Conservation (phyloP, 2,113 vertebrate genomes). For the Alosa alosa region DNA sequence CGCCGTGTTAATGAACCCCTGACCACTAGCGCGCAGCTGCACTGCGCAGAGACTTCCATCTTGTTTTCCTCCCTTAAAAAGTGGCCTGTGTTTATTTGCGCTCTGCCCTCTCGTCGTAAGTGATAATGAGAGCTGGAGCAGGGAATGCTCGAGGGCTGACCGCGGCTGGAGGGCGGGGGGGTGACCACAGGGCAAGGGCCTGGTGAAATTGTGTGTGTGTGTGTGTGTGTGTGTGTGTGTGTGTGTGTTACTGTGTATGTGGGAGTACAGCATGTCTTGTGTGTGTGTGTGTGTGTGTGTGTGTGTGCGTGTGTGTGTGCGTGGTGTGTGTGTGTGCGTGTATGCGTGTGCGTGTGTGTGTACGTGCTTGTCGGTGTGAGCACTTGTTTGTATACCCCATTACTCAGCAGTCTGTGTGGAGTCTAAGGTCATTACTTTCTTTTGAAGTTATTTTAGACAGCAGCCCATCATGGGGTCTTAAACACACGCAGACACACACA, state of each 20-base stretch:
- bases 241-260: background rate
- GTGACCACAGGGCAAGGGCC: conserved; percentile 1
- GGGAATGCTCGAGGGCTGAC: conserved; percentile 20
- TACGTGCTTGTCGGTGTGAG: background rate
- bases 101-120: conserved; percentile 19
- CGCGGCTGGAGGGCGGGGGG: background rate
- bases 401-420: conserved; percentile 7
- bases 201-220: conserved; percentile 14
- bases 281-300: background rate
- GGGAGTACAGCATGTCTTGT: background rate
- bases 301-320: background rate
- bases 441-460: conserved; percentile 14
- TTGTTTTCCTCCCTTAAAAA: conserved; percentile 22
- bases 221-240: background rate
- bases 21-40: background rate
- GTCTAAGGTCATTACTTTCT: background rate
- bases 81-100: conserved; percentile 30
- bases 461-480: background rate
- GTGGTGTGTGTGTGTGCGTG: background rate
- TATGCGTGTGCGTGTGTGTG: background rate
- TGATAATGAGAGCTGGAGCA: conserved; percentile 32
- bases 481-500: background rate
- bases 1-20: conserved; percentile 29
- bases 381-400: conserved; percentile 13
- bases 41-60: background rate